Conservation (phyloP, 1,140 invertebrate genomes). For the Belonocnema kinseyi region DNA sequence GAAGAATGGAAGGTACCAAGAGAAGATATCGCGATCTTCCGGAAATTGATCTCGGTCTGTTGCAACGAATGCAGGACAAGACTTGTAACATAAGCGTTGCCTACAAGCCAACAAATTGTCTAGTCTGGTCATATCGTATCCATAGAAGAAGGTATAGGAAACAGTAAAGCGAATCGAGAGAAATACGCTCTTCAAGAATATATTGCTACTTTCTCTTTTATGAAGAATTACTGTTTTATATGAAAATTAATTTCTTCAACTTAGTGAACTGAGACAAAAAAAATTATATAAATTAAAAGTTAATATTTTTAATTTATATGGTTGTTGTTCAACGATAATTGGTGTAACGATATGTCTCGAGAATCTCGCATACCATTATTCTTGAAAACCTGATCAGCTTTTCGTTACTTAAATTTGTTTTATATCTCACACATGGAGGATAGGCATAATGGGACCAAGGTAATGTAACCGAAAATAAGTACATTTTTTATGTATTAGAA, state of each 20-base stretch:
- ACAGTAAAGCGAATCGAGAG: not conserved
- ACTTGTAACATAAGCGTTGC: slow-evolving; percentile 22
- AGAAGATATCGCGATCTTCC: slow-evolving; percentile 18
- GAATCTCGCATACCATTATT: no score
- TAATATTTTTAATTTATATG: no score
- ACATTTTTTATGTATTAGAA: no score
- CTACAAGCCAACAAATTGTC: slow-evolving; percentile 19
- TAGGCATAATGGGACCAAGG: no score
- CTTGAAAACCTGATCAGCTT: no score
- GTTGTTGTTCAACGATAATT: no score
- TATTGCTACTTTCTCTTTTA: not conserved
- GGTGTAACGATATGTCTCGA: no score
- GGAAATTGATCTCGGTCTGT: slow-evolving; percentile 24
- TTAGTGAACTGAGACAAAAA: no score
- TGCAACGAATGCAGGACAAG: slow-evolving; percentile 24
- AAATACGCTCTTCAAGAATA: not conserved
- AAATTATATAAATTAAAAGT: no score
- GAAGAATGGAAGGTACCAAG: not conserved
- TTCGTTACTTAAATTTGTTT: no score
- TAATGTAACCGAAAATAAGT: no score
- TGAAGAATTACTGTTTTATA: not conserved
- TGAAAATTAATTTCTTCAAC: not conserved
- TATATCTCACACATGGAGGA: no score
- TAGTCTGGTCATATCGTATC: slow-evolving; percentile 7
- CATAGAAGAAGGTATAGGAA: slow-evolving; percentile 17